Evolutionary conservation across 2,888 invertebrate genomes (phyloP).

Genomic region (Itoplectis maculator): DNA sequence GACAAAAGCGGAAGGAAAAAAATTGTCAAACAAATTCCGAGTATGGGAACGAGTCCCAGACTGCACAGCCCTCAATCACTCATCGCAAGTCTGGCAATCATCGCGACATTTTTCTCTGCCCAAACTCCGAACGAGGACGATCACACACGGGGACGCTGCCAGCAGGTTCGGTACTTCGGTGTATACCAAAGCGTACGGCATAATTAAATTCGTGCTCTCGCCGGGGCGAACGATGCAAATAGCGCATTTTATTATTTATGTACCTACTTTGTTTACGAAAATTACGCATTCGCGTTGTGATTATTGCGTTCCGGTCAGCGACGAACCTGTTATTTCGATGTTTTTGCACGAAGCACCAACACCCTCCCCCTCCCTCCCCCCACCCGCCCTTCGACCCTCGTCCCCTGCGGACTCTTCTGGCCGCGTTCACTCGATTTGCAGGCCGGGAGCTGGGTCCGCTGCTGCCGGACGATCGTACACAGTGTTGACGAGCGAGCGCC

Average conservation of each 20-base stretch:
- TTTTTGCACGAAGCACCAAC: conserved; percentile 76
- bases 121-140: too few relatives aligned
- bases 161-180: too few relatives aligned
- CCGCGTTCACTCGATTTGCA: conserved; percentile 57
- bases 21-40: too few relatives aligned
- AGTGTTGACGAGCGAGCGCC: conserved; percentile 64
- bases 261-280: conserved; percentile 83
- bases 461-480: conserved; percentile 56
- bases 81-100: too few relatives aligned
- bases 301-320: conserved; percentile 83
- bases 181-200: conserved; percentile 71
- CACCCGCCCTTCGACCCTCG: too few relatives aligned
- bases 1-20: too few relatives aligned
- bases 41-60: too few relatives aligned
- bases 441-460: too few relatives aligned
- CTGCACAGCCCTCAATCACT: too few relatives aligned
- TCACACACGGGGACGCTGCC: too few relatives aligned
- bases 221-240: conserved; percentile 76
- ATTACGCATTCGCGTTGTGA: conserved; percentile 83
- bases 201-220: conserved; percentile 78
- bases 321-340: conserved; percentile 82
- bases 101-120: too few relatives aligned
- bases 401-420: conserved; percentile 66
- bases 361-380: conserved; percentile 29
- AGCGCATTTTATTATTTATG: conserved; percentile 84